Conservation (phyloP, 2,797 vertebrate species). For the Megalops cyprinoides region DNA sequence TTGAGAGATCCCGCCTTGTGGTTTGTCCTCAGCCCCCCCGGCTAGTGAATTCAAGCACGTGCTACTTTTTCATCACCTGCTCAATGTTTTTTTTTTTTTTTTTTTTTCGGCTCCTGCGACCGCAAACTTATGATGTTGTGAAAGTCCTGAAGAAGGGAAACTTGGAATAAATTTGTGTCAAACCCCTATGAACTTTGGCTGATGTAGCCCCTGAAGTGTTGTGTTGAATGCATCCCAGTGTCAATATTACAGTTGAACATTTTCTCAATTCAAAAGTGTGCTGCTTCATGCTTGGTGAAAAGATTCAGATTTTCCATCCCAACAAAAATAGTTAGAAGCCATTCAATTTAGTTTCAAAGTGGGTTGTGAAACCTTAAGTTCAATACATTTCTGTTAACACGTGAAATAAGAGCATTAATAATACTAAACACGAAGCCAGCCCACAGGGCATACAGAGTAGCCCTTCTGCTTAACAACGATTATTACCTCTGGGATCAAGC, state of each 20-base stretch:
- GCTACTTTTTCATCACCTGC: not conserved
- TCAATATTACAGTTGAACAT: not conserved
- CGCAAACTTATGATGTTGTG: not conserved
- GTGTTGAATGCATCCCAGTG: not conserved
- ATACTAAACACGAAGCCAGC: not conserved
- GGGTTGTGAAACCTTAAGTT: not conserved
- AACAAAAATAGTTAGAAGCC: too few species aligned
- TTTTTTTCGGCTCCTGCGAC: not conserved
- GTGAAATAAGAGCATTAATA: not conserved
- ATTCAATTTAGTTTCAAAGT: not conserved
- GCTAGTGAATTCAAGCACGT: not conserved
- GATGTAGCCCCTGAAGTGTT: not conserved
- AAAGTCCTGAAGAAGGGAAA: not conserved
- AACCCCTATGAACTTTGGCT: too few species aligned
- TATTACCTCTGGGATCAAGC: conserved; percentile 2
- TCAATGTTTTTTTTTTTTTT: not conserved
- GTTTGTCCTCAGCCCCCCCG: not conserved
- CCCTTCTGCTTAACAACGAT: conserved; percentile 12
- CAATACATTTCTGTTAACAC: not conserved
- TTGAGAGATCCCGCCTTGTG: not conserved
- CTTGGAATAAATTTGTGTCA: not conserved
- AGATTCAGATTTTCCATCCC: too few species aligned
- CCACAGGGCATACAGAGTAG: not conserved
- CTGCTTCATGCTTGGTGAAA: too few species aligned
- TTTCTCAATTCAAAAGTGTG: not conserved